Base-by-base conservation (phyloP, 2,797 vertebrate genomes). In the Gobionotothen gibberifrons region DNA sequence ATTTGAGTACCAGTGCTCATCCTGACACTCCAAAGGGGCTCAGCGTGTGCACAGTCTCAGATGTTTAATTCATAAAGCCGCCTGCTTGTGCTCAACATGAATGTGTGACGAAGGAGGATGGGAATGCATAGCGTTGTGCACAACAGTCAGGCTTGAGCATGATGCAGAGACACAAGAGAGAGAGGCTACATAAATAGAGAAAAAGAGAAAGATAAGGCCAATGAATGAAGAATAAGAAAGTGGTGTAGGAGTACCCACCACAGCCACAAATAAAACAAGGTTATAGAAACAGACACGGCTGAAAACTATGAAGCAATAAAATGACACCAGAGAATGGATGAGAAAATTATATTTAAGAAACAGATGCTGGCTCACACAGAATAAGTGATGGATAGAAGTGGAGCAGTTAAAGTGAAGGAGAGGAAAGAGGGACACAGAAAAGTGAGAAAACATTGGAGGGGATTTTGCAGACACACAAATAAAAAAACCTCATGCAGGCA, bases 11-110 rank as follows among this genome's bases (percentile, higher is more conserved):
- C 76, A 85, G 73, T 12, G 80, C 81, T 85, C 74, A 57, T 76
- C 62, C 83, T 73, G 86, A 85, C 84, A 87, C 87, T 81, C 81
- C 61, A 83, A 87, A 87, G 16, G 70, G 48, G 47, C 78, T 79
- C 82, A 72, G 83, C 21, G 39, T 79, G 87, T 4, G 62, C 78
- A 40, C 83, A 40, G 81, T 78, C 79, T 87, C 55, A 83, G 70
- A 89, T 94, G 86, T 92, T 90, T 90, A 87, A 92, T 91, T 91
- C 88, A 89, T 89, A 68, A 70, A 29, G 83, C 65, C 49, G 69
- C 81, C 74, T 68, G 84, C 56, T 79, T 60, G 68, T 54, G 78
- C 66, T 81, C 46, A 16, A 83, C 69, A 61, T 21, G 63, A 87
- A 72, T 5, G 48, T 65, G 69, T 75, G 76, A 83, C 55, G 53